These are phyloP conservation scores for Mastomys coucha DNA, from an alignment of 2,113 vertebrate genomes.

Conservation along the genomic window DNA sequence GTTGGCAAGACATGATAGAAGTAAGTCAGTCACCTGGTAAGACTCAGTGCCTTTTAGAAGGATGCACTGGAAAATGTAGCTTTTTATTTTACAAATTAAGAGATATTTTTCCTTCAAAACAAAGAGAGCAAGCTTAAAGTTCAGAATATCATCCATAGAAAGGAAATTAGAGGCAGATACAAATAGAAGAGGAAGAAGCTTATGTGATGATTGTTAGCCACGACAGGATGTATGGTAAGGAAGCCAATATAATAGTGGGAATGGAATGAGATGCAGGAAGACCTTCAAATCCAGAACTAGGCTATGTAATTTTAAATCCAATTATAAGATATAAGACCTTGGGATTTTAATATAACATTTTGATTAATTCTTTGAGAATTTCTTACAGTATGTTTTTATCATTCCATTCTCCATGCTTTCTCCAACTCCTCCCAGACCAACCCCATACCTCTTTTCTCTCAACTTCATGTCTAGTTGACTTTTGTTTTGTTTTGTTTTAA, in stretches of 20 bases:
- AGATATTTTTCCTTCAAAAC: background rate
- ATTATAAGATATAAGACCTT: background rate
- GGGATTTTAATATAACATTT: background rate
- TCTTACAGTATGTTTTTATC: background rate
- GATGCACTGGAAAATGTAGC: background rate
- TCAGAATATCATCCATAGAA: background rate
- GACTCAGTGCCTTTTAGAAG: background rate
- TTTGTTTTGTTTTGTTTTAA: background rate
- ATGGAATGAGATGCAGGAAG: background rate
- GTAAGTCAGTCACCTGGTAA: background rate
- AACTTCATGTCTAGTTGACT: too few species aligned
- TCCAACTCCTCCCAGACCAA: background rate
- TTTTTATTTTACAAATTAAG: background rate
- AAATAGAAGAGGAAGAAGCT: background rate
- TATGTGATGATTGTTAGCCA: too few species aligned
- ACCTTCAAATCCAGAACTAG: background rate
- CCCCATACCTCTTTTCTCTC: background rate
- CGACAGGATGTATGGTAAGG: background rate
- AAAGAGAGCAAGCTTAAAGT: background rate
- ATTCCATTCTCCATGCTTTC: too few species aligned
- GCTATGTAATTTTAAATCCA: background rate
- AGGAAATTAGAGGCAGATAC: background rate
- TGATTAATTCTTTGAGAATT: background rate
- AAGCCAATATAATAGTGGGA: background rate
- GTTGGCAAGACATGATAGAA: background rate